A percentile compares a stretch with the other conserved stretches of the same genome.
phyloP scores from a whole-genome alignment of 2,888 invertebrate species.

The Trimorus sp. region DNA sequence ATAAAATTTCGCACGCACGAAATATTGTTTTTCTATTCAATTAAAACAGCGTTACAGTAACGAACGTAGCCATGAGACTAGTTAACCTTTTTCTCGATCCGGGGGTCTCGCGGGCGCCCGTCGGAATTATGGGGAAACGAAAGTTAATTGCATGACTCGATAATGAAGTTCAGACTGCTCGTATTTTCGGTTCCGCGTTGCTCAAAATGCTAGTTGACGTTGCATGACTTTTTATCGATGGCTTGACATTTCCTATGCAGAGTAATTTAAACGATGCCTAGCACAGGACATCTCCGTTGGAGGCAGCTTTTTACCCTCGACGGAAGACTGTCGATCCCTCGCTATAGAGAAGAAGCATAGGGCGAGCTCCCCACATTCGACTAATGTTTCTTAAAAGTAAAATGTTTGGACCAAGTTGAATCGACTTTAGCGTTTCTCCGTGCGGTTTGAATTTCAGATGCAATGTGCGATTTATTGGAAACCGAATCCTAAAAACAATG shows the following conservation, averaged over 20 bases:
- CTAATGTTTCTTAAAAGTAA: conserved; percentile 76
- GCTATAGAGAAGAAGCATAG: conserved; percentile 55
- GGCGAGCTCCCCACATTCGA: conserved; percentile 65
- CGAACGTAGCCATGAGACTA: conserved; percentile 29
- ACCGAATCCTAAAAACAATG: conserved; percentile 63
- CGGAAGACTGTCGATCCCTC: conserved; percentile 51
- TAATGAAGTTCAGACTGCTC: conserved; percentile 74
- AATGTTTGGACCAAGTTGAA: conserved; percentile 71
- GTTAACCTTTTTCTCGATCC: conserved; percentile 65
- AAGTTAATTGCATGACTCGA: conserved; percentile 73
- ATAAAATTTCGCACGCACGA: too few relatives aligned
- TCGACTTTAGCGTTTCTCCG: conserved; percentile 56
- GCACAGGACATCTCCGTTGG: conserved; percentile 66
- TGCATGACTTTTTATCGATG: conserved; percentile 83
- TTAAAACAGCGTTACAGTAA: too few relatives aligned
- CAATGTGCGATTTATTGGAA: conserved; percentile 63
- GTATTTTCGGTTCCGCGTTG: conserved; percentile 62
- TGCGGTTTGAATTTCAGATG: conserved; percentile 64
- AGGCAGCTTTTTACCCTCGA: conserved; percentile 69
- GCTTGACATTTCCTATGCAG: conserved; percentile 83
- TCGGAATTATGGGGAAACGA: conserved; percentile 59
- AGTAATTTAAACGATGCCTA: conserved; percentile 65
- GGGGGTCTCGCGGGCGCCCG: conserved; percentile 44
- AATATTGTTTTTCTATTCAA: too few relatives aligned
- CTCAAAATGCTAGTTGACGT: conserved; percentile 79